Base-by-base conservation (phyloP, 2,797 vertebrate genomes). In the Sitta carolinensis region DNA sequence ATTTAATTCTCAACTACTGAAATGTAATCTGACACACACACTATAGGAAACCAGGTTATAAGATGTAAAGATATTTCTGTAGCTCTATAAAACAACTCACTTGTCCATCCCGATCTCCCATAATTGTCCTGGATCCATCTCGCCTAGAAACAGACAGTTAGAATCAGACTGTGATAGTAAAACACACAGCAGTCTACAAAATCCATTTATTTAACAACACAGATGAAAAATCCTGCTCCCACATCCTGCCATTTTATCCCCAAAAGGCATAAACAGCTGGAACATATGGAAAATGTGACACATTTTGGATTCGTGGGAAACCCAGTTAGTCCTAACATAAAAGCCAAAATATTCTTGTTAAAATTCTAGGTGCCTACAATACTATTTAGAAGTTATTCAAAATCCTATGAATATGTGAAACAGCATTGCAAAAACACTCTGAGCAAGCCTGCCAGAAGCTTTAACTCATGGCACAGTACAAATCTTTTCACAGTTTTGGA, bases 21-120 rank as follows among this genome's bases (percentile, higher is more conserved):
- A 67, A 89, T 58, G 34, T 66, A n/a, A 81, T 69, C 55, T 89
- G 36, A 89, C 30, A 62, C 51, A 72, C 11, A 23, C 15, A 27
- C 26, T n/a, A 58, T 0, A 50, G 47, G 58, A 87, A 89, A 64
- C 2, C 19, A 48, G 9, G 22, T 52, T 82, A 0, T 42, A 63
- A 58, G 27, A 66, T 64, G 9, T 25, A 29, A 63, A 78, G n/a
- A 9, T 23, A 38, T 38, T 91, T 84, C 73, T 54, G 22, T 52
- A 81, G 58, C 45, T 90, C 66, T 63, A 50, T 20, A 92, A 89
- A 91, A 29, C 16, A 52, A 90, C 97, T 97, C 43, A 99, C 99
- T 98, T 98, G 98, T 63, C 98, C 98, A 66, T 99, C 99, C 69
- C 98, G 90, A 72, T 98, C 98, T 85, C 97, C 98, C 97, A 98